These are phyloP conservation scores for Pseudomugil tenellus DNA, from an alignment of 2,797 vertebrate genomes.

Conservation along the genomic window DNA sequence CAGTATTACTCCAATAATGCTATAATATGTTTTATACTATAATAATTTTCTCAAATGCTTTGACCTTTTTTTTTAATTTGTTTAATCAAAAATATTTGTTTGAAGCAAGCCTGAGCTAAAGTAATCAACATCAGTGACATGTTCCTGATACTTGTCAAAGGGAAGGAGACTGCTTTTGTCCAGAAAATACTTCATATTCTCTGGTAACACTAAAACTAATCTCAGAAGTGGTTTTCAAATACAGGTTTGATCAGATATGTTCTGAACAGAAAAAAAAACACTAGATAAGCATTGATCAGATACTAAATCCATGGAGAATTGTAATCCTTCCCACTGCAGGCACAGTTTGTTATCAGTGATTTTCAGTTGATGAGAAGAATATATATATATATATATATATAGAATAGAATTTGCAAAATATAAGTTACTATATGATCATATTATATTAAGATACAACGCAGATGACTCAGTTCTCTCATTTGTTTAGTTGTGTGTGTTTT, in stretches of 20 bases:
- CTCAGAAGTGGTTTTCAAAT: not conserved
- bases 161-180: not conserved
- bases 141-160: not conserved
- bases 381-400: too few species aligned
- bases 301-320: not conserved
- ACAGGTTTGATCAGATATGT: not conserved
- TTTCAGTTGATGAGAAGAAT: not conserved
- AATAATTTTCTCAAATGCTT: not conserved
- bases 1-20: too few species aligned
- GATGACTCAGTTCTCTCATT: slow-evolving; percentile 56
- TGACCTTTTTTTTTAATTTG: not conserved
- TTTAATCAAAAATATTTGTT: too few species aligned
- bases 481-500: slow-evolving; percentile 21
- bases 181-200: not conserved
- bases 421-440: slow-evolving; percentile 25
- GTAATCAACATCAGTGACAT: not conserved
- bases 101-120: not conserved
- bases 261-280: not conserved
- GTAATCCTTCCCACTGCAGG: not conserved
- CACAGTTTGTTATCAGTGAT: not conserved
- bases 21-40: too few species aligned
- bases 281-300: not conserved
- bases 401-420: slow-evolving; percentile 20
- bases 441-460: slow-evolving; percentile 37
- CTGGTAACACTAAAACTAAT: not conserved